A percentile compares a stretch with the other conserved stretches of the same genome.
These are phyloP conservation scores for Melinaea menophilus DNA, from an alignment of 2,888 invertebrate species.

Conservation along the genomic window DNA sequence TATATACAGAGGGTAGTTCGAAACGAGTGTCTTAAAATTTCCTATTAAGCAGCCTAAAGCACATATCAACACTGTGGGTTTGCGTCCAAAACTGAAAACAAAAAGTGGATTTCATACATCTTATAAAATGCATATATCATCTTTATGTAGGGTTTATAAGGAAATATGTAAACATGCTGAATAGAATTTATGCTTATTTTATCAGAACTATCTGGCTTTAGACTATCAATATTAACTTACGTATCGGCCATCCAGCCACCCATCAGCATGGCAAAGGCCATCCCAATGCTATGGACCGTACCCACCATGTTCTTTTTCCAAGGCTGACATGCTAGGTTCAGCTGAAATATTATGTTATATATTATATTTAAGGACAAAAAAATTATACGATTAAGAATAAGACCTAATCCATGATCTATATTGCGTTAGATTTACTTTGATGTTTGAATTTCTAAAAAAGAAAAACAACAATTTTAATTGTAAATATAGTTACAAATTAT, in stretches of 20 bases:
- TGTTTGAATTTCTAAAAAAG: too few species aligned
- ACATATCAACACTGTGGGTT: slow-evolving; percentile 53
- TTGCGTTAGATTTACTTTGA: too few species aligned
- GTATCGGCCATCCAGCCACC: slow-evolving; percentile 57
- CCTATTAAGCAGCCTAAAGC: slow-evolving; percentile 51
- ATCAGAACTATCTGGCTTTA: too few species aligned
- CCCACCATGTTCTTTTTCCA: slow-evolving; percentile 59
- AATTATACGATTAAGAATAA: too few species aligned
- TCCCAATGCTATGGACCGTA: slow-evolving; percentile 57
- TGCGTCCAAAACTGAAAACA: slow-evolving; percentile 58
- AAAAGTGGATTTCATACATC: background rate
- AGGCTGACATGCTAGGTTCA: slow-evolving; percentile 59
- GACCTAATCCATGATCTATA: too few species aligned
- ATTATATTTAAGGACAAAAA: too few species aligned
- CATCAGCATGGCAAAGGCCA: slow-evolving; percentile 55
- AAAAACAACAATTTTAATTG: too few species aligned
- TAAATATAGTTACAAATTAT: too few species aligned
- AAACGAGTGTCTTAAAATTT: slow-evolving; percentile 52
- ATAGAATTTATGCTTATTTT: too few species aligned
- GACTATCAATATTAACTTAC: slow-evolving; percentile 35
- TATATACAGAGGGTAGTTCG: slow-evolving; percentile 51
- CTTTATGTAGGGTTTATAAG: too few species aligned
- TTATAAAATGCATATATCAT: too few species aligned
- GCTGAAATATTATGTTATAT: slow-evolving; percentile 36
- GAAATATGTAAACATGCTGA: too few species aligned